Conservation (phyloP, 2,113 vertebrate species). For the Tetraodon nigroviridis region DNA sequence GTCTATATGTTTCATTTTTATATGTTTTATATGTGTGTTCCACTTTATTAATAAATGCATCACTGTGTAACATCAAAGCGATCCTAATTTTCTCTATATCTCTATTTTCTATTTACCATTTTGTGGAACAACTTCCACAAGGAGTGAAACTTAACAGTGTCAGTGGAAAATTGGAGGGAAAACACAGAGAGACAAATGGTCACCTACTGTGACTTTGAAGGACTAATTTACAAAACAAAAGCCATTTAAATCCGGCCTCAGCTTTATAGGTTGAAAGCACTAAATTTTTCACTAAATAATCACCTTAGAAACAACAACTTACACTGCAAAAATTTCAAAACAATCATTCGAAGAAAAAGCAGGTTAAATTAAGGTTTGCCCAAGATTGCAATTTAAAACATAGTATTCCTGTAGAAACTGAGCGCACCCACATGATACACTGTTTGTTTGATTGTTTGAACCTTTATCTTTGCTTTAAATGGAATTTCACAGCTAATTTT, state of each 20-base stretch:
- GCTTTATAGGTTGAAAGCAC: conserved; percentile 1
- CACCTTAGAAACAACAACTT: conserved; percentile 10
- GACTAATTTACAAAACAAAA: conserved; percentile 60
- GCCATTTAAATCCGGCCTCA: conserved; percentile 42
- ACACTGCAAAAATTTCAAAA: not conserved
- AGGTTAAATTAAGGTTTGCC: no score
- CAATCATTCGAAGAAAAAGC: no score
- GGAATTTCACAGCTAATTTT: no score
- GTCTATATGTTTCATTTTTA: conserved; percentile 23
- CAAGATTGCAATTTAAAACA: no score
- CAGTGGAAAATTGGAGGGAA: conserved; percentile 64
- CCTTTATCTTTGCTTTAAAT: no score
- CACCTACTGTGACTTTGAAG: conserved; percentile 65
- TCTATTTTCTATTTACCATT: not conserved
- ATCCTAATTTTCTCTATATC: conserved; percentile 9
- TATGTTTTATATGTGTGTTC: conserved; percentile 13
- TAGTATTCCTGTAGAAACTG: no score
- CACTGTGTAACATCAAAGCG: not conserved
- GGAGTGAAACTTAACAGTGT: conserved; percentile 6
- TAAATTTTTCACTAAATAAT: not conserved
- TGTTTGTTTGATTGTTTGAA: no score
- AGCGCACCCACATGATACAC: no score
- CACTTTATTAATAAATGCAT: conserved; percentile 36
- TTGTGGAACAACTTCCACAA: not conserved
- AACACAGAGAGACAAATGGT: conserved; percentile 59